Evolutionary conservation across 2,888 invertebrate species (phyloP).

Genomic region (Prosapia bicincta): DNA sequence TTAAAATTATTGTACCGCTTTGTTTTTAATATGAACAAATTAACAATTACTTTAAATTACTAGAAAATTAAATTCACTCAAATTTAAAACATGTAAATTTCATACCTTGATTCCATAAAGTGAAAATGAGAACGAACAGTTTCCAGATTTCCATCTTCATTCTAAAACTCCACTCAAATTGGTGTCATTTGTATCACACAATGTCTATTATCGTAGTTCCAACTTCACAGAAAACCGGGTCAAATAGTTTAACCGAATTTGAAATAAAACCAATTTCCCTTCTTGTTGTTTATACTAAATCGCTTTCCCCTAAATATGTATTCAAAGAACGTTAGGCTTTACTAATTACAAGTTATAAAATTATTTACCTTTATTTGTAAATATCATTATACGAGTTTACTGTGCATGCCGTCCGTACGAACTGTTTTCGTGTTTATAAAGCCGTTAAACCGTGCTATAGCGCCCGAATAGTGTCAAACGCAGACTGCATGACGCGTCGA

Average conservation of each 20-base stretch:
- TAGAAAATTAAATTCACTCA: too few species aligned
- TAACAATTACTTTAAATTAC: too few species aligned
- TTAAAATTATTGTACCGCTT: too few species aligned
- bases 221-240: not conserved
- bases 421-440: not conserved
- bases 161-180: not conserved
- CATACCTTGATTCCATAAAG: not conserved
- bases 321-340: too few species aligned
- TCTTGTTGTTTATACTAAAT: too few species aligned
- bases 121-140: not conserved
- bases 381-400: not conserved
- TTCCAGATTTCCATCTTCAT: not conserved
- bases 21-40: too few species aligned
- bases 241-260: not conserved
- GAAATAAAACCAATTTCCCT: not conserved
- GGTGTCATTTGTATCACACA: not conserved
- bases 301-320: too few species aligned
- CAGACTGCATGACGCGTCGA: not conserved
- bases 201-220: too few species aligned
- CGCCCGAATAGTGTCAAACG: not conserved
- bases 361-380: too few species aligned
- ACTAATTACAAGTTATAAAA: too few species aligned
- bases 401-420: not conserved
- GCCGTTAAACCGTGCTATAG: not conserved
- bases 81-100: too few species aligned